Conservation (phyloP, 2,113 vertebrate genomes). For the Apus apus region DNA sequence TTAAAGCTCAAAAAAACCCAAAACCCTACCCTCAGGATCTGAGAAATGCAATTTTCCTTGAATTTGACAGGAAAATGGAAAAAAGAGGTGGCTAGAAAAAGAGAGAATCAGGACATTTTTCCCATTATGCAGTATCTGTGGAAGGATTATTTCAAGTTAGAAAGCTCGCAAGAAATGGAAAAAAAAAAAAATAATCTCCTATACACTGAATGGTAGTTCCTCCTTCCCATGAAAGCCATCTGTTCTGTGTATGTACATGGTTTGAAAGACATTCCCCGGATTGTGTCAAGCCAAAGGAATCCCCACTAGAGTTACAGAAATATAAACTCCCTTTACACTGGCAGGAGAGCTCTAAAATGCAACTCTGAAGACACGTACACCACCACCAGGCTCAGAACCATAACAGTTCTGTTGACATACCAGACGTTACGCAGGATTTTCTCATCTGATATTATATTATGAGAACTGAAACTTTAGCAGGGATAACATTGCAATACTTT, state of each 20-base stretch:
- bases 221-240: constrained; percentile 67
- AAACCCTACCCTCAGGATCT: neutral
- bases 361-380: constrained; percentile 6
- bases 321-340: constrained; percentile 23
- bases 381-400: neutral
- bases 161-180: constrained; percentile 6
- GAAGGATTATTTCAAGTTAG: constrained; percentile 2
- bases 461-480: constrained; percentile 57
- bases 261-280: constrained; percentile 65
- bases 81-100: neutral
- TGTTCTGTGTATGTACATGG: constrained; percentile 25
- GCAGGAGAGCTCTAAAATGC: constrained; percentile 10
- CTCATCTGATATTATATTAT: constrained; percentile 37
- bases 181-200: neutral
- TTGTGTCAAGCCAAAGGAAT: constrained; percentile 71
- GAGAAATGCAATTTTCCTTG: neutral
- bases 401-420: constrained; percentile 21
- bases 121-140: neutral
- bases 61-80: neutral
- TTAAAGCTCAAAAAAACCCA: neutral
- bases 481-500: neutral
- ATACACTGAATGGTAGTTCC: constrained; percentile 27
- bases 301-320: constrained; percentile 67
- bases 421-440: constrained; percentile 7
- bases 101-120: neutral